Evolutionary conservation across 2,888 invertebrate species (phyloP).

Genomic region (Drosophila borealis): DNA sequence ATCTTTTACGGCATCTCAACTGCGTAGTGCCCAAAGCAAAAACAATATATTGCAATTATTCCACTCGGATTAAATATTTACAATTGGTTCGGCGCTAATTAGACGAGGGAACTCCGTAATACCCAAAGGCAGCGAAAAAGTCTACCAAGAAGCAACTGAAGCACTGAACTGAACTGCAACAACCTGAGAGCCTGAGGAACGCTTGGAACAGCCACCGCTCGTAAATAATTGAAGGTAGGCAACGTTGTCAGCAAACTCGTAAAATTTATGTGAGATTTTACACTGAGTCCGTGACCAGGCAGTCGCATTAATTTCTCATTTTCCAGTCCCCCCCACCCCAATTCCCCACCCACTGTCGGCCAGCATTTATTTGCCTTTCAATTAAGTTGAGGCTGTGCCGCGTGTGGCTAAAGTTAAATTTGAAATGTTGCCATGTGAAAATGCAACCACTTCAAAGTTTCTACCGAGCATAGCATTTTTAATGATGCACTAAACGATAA

Average conservation of each 20-base stretch:
- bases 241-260: conserved; percentile 51
- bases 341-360: conserved; percentile 1
- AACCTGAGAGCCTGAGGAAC: conserved; percentile 27
- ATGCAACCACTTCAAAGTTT: conserved; percentile 58
- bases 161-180: conserved; percentile 21
- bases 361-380: conserved; percentile 39
- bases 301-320: conserved; percentile 32
- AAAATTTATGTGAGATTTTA: conserved; percentile 53
- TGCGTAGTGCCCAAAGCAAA: conserved; percentile 59
- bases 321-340: not conserved
- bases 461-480: conserved; percentile 62
- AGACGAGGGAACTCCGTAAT: conserved; percentile 32
- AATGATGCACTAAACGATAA: conserved; percentile 69
- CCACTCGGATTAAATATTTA: conserved; percentile 39
- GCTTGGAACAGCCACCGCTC: conserved; percentile 59
- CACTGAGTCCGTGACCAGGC: conserved; percentile 15
- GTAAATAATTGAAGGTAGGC: conserved; percentile 79
- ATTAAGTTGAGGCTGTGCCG: conserved; percentile 37
- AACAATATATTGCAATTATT: conserved; percentile 14
- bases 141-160: conserved; percentile 13
- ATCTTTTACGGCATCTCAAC: conserved; percentile 39
- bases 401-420: conserved; percentile 40
- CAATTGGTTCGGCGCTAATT: conserved; percentile 36
- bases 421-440: conserved; percentile 44
- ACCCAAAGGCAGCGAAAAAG: conserved; percentile 18